Evolutionary conservation across 2,888 invertebrate genomes (phyloP), one percentile per base, ranked within the genome.

Genomic region (Hirtodrosophila histrioides): DNA sequence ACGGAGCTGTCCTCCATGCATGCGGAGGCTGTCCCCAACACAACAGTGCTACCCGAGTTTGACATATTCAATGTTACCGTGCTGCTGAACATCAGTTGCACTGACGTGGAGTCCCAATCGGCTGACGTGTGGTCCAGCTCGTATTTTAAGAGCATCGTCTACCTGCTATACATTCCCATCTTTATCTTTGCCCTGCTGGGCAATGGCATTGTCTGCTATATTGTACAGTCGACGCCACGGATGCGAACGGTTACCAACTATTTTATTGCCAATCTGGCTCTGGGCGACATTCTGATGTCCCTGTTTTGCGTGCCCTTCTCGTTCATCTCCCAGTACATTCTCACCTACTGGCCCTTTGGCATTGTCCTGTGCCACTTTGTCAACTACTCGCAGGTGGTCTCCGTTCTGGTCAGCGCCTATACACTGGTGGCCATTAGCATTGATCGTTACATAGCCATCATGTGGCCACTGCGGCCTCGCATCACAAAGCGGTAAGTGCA

Each of bases 241-340:
- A 97, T 98, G 97, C 94, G 96, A 83, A 97, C 97, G 0, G 97
- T 98, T 3, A 98, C 98, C 40, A 98, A 98, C 91, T 97, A 94
- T 91, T 97, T 98, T 91, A 97, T 98, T 88, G 95, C 96, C 89
- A 97, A 96, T 91, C 92, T 98, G 73, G 97, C 98, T 0, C 93
- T 97, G 37, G 97, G 98, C 39, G 98, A 98, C 90, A 95, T 98
- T 65, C 92, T 98, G 58, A 97, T 98, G 95, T 96, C 97, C 0
- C 89, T 97, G 24, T 95, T 98, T 86, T 98, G 98, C 91, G 95
- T 98, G 70, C 98, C 98, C 3, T 97, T 97, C 88, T 96, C 97
- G 2, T 97, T 97, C 86, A 94, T 97, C 27, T 94, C 97, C 9
- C 95, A 95, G 83, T 92, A 96, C 49, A 93, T 97, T 75, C 92